Conservation (phyloP, 2,888 invertebrate species). For the Pantelozetes paolii region DNA sequence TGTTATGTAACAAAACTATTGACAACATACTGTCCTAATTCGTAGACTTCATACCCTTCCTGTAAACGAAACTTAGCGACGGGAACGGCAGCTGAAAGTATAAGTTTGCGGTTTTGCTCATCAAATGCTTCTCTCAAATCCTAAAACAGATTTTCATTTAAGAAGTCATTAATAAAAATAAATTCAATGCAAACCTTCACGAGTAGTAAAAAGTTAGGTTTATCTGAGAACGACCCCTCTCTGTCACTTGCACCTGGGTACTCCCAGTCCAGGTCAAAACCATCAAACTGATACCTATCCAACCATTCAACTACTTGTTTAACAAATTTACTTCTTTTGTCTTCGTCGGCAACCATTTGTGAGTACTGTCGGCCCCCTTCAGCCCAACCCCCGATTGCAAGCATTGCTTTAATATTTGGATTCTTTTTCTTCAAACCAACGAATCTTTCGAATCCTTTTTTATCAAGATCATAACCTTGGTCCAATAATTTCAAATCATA, state of each 20-base stretch:
- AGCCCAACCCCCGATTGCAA: slow-evolving; percentile 75
- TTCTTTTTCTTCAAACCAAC: slow-evolving; percentile 66
- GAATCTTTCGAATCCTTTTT: slow-evolving; percentile 75
- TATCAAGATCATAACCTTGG: slow-evolving; percentile 64
- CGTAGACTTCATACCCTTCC: slow-evolving; percentile 85
- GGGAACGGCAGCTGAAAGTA: slow-evolving; percentile 83
- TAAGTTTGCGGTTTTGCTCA: slow-evolving; percentile 65
- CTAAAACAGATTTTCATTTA: no score
- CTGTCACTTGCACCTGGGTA: slow-evolving; percentile 22
- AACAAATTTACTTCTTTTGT: slow-evolving; percentile 57
- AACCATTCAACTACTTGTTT: slow-evolving; percentile 67
- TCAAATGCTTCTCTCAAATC: slow-evolving; percentile 74
- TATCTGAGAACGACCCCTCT: no score
- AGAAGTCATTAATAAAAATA: background rate
- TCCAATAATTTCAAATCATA: slow-evolving; percentile 47
- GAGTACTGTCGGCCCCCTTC: slow-evolving; percentile 48
- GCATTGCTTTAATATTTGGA: slow-evolving; percentile 68
- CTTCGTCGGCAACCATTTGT: slow-evolving; percentile 53
- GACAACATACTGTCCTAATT: slow-evolving; percentile 71
- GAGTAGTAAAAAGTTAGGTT: background rate
- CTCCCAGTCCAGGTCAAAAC: slow-evolving; percentile 51
- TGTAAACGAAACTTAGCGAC: slow-evolving; percentile 78
- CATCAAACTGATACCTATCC: slow-evolving; percentile 49
- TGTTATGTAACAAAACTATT: slow-evolving; percentile 6
- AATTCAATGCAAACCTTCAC: background rate